Evolutionary conservation across 2,797 vertebrate species (phyloP).

Genomic region (Sylvia borin): DNA sequence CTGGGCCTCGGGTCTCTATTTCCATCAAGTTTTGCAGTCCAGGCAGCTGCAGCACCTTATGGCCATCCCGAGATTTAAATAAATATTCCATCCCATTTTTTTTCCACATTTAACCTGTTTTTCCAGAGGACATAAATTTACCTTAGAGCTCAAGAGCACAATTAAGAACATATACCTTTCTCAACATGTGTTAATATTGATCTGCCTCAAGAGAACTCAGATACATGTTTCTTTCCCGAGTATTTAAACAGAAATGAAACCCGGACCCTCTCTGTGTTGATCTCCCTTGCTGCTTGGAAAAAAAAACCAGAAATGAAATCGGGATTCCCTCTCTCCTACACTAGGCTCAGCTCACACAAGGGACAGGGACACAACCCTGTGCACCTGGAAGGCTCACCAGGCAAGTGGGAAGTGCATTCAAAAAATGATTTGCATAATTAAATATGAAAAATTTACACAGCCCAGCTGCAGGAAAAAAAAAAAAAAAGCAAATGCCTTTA

Average conservation of each 20-base stretch:
- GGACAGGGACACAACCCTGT: not conserved
- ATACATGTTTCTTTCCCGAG: not conserved
- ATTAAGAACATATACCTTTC: not conserved
- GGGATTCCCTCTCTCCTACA: not conserved
- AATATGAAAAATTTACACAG: not conserved
- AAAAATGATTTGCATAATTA: not conserved
- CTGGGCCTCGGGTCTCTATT: not conserved
- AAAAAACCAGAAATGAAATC: not conserved
- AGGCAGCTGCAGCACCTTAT: not conserved
- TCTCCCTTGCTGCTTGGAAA: not conserved
- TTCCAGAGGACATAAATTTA: not conserved
- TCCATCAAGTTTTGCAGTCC: not conserved
- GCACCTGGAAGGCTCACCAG: not conserved
- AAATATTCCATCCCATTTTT: not conserved
- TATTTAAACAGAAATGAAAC: not conserved
- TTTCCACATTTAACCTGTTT: not conserved
- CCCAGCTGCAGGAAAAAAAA: not conserved
- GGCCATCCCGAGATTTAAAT: not conserved
- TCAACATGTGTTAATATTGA: not conserved
- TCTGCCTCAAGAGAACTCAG: not conserved
- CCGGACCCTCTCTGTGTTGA: fast-evolving
- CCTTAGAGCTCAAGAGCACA: not conserved
- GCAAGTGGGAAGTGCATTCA: not conserved
- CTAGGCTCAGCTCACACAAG: not conserved
- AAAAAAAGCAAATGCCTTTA: not conserved